These are phyloP conservation scores for Paramormyrops kingsleyae DNA, from an alignment of 2,113 vertebrate species.

Conservation along the genomic window DNA sequence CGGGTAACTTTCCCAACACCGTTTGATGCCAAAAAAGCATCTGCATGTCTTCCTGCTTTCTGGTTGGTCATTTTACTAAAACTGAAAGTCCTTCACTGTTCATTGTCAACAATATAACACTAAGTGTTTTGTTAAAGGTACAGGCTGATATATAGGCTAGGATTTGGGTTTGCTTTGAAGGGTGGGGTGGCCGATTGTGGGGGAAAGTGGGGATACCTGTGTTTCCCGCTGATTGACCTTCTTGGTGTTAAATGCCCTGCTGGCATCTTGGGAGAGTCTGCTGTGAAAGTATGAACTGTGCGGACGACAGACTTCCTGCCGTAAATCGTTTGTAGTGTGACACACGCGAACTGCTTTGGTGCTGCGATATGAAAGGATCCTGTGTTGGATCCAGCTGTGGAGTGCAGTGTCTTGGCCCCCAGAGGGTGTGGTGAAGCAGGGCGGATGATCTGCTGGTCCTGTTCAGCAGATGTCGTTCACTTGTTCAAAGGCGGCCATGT, in stretches of 20 bases:
- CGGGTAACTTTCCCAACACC: no score
- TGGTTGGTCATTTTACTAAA: background rate
- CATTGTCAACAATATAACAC: background rate
- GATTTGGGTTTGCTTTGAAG: background rate
- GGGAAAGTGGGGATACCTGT: background rate
- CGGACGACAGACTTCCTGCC: background rate
- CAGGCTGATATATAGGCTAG: background rate
- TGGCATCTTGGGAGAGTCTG: background rate
- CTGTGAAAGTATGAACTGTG: background rate
- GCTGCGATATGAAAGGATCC: background rate
- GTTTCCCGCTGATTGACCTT: background rate
- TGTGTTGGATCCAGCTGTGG: background rate
- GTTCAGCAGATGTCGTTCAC: background rate
- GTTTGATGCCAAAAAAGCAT: background rate
- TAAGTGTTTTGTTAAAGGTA: background rate
- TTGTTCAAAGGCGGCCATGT: background rate
- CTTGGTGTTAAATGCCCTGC: background rate
- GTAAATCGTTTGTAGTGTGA: background rate
- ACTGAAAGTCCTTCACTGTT: background rate
- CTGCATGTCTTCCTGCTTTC: background rate
- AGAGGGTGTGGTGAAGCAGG: background rate
- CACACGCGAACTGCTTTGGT: background rate
- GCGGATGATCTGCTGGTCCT: background rate
- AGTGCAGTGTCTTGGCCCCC: background rate
- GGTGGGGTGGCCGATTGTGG: background rate